phyloP scores from a whole-genome alignment of 2,888 invertebrate genomes.

The Pedicia rivosa region DNA sequence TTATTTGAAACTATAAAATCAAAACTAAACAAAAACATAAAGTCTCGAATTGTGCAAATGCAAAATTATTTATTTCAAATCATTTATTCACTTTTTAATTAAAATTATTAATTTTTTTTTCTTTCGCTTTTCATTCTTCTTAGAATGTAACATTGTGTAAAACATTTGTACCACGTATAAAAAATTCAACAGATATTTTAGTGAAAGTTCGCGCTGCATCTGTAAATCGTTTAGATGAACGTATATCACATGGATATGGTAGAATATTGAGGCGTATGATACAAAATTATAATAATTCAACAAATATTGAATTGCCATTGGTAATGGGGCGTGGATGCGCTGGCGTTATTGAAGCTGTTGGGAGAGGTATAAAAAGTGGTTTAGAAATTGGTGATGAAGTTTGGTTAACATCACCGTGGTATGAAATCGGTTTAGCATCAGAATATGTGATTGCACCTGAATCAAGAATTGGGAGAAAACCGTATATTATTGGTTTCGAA shows the following conservation, averaged over 20 bases:
- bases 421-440: conserved; percentile 39
- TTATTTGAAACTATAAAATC: no score
- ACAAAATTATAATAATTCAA: conserved; percentile 14
- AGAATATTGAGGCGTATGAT: conserved; percentile 29
- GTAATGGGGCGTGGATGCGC: conserved; percentile 45
- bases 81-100: background rate
- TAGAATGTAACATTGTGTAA: conserved; percentile 10
- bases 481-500: conserved; percentile 39
- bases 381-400: conserved; percentile 47
- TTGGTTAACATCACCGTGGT: conserved; percentile 39
- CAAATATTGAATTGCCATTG: conserved; percentile 32
- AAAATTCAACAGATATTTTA: conserved; percentile 32
- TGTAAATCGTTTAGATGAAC: conserved; percentile 35
- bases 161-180: conserved; percentile 30
- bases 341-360: conserved; percentile 42
- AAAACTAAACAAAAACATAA: no score
- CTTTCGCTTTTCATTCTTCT: background rate
- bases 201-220: conserved; percentile 38
- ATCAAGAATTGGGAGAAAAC: conserved; percentile 35
- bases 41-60: no score
- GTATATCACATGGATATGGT: conserved; percentile 35
- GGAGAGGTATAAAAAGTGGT: conserved; percentile 33
- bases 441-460: conserved; percentile 38
- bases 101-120: background rate
- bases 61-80: no score